phyloP scores from a whole-genome alignment of 2,113 vertebrate species.

The Chroicocephalus ridibundus region DNA sequence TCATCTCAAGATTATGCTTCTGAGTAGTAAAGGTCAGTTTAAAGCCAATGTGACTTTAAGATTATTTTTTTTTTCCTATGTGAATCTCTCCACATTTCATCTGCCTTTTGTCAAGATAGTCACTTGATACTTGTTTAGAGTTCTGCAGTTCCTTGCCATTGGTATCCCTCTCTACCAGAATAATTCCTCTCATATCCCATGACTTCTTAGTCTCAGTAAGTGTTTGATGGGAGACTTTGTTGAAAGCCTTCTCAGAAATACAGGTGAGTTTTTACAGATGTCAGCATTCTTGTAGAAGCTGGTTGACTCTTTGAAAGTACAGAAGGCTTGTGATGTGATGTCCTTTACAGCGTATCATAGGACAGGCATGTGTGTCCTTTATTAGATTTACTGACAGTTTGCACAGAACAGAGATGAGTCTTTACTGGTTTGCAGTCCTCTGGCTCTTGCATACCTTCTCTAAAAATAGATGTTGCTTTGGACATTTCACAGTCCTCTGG shows the following conservation, averaged over 20 bases:
- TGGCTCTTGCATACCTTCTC: background rate
- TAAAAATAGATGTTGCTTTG: constrained; percentile 30
- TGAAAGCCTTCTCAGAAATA: background rate
- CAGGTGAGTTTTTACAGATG: background rate
- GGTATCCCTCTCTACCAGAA: background rate
- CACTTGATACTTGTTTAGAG: background rate
- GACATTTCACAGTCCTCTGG: background rate
- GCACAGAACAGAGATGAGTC: background rate
- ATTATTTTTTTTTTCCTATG: background rate
- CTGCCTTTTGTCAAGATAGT: background rate
- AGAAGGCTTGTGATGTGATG: background rate
- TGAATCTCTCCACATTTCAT: background rate
- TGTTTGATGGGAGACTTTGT: background rate
- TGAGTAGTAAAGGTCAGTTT: background rate
- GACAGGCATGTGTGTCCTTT: background rate
- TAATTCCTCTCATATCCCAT: background rate
- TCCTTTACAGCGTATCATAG: background rate
- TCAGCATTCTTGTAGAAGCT: background rate
- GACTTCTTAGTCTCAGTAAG: background rate
- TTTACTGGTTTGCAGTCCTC: background rate
- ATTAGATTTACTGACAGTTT: background rate
- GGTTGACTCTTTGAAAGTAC: background rate
- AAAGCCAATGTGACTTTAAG: background rate
- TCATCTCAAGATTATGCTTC: background rate
- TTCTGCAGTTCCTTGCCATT: background rate